Conservation (phyloP, 2,797 vertebrate genomes). For the Typhlichthys eigenmanni region DNA sequence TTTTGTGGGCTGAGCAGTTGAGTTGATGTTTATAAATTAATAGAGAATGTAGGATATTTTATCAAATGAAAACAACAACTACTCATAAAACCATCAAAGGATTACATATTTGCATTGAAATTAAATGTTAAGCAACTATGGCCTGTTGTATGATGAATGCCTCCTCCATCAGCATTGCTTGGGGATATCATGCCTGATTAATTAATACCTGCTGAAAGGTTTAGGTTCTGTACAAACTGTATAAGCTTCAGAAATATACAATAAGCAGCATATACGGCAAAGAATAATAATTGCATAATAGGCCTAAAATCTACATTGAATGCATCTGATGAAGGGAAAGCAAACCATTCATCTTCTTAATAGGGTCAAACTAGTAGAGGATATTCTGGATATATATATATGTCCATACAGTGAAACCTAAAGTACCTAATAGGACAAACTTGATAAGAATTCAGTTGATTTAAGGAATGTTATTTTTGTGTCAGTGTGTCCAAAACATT, state of each 20-base stretch:
- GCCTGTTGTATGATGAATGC: no score
- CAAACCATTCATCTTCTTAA: not conserved
- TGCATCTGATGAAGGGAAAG: conserved; percentile 7
- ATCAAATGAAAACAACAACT: conserved; percentile 7
- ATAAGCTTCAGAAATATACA: no score
- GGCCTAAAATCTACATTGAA: no score
- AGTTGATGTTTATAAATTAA: conserved; percentile 3
- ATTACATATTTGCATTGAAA: not conserved
- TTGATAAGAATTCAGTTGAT: no score
- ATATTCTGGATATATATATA: not conserved
- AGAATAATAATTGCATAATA: no score
- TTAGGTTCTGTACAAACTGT: no score
- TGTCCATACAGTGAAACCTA: not conserved
- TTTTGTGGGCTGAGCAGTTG: conserved; percentile 20
- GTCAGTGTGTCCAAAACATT: conserved; percentile 45
- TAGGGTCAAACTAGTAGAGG: not conserved
- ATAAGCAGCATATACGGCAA: no score
- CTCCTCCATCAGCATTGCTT: no score
- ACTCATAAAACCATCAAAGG: conserved; percentile 6
- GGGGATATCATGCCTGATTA: no score
- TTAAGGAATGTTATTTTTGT: conserved; percentile 33
- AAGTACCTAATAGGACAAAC: no score
- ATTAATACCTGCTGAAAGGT: no score
- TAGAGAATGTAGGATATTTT: conserved; percentile 13
- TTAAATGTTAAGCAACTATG: no score